A percentile compares a stretch with the other conserved stretches of the same genome.
phyloP scores from a whole-genome alignment of 1,140 invertebrate species.

The Drosophila oshimai region DNA sequence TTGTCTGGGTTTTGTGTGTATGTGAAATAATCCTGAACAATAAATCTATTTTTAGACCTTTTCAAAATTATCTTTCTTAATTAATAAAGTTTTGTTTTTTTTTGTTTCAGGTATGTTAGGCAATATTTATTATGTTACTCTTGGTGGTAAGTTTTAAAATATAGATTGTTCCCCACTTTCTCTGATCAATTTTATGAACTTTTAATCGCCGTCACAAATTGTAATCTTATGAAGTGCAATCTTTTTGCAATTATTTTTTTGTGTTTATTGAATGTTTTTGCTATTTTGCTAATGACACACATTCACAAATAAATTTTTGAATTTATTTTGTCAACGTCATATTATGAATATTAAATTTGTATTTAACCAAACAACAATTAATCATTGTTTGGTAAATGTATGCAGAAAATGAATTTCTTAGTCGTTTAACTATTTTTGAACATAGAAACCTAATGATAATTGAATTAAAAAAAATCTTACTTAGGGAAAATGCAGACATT shows the following conservation, averaged over 20 bases:
- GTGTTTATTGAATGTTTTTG: no score
- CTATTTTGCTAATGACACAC: no score
- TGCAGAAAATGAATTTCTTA: no score
- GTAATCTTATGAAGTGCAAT: no score
- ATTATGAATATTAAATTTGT: background rate
- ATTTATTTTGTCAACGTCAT: background rate
- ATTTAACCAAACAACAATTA: background rate
- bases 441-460: no score
- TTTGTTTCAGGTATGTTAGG: background rate
- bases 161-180: background rate
- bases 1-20: conserved; percentile 12
- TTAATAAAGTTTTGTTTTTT: background rate
- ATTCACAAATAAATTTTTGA: no score
- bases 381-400: no score
- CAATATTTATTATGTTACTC: background rate
- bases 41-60: conserved; percentile 5
- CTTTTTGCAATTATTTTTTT: no score
- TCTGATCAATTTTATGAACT: background rate
- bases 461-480: no score
- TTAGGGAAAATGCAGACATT: no score
- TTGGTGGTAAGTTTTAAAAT: background rate
- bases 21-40: background rate
- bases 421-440: no score
- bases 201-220: background rate
- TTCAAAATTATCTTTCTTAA: conserved; percentile 22